Conservation (phyloP, 2,797 vertebrate genomes). For the Sebastes reedi region DNA sequence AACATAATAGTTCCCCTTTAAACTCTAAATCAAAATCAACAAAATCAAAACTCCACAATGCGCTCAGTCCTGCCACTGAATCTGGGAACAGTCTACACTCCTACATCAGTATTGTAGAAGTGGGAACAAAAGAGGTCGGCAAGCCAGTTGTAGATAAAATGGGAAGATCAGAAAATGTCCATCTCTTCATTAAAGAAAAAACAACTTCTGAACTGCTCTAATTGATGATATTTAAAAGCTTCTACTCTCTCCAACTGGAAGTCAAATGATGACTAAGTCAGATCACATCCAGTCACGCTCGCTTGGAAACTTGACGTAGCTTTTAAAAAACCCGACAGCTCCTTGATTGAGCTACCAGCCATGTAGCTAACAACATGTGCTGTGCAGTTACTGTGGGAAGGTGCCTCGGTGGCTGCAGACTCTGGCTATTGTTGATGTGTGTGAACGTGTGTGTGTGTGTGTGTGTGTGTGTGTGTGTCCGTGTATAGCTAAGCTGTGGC, state of each 20-base stretch:
- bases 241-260: not conserved
- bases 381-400: conserved; percentile 68
- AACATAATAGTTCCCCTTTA: no score
- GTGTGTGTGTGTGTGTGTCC: conserved; percentile 19
- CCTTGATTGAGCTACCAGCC: conserved; percentile 72
- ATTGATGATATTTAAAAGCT: not conserved
- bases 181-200: not conserved
- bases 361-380: conserved; percentile 68
- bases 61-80: not conserved
- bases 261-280: conserved; percentile 15
- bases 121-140: not conserved
- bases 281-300: conserved; percentile 28
- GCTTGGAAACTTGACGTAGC: conserved; percentile 39
- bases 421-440: conserved; percentile 41
- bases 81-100: not conserved
- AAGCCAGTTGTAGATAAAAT: not conserved
- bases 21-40: not conserved
- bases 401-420: conserved; percentile 62
- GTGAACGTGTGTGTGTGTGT: conserved; percentile 11
- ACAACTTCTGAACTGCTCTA: not conserved
- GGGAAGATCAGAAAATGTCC: not conserved
- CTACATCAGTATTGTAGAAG: not conserved
- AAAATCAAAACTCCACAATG: not conserved
- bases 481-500: conserved; percentile 49
- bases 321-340: conserved; percentile 36